Base-by-base conservation (phyloP, 1,140 invertebrate species). In the Oryzaephilus surinamensis region DNA sequence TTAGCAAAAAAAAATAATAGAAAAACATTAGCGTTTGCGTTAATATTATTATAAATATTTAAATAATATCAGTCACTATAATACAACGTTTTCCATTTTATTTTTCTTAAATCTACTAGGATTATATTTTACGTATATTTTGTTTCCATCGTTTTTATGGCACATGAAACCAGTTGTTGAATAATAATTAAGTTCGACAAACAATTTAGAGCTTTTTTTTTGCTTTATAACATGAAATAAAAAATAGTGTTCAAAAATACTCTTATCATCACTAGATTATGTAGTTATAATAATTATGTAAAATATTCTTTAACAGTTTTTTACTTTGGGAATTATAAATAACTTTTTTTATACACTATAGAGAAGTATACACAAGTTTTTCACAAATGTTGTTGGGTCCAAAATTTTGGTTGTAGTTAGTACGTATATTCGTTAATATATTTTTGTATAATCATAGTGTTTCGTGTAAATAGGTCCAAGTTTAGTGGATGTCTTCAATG, bases 311-410 rank as follows among this genome's bases (percentile, higher is more conserved):
- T 30, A 40, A 43, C 35, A 43, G 46, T 44, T 46, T 24, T 28
- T 48, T 50, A 46, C 43, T 49, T 46, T 52, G 43, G 45, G n/a
- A n/a, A 48, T 52, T 47, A 50, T 50, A 51, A 42, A 51, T 44
- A 42, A 27, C 20, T 31, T 37, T 45, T n/a, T n/a, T n/a, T n/a
- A n/a, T 54, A 60, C 54, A 54, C 48, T 52, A 54, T 48, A 52
- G 43, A 54, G 48, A 43, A 59, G 54, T 59, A 58, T 60, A 58
- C 57, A 59, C 54, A 57, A 30, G 35, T 35, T n/a, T n/a, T n/a
- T n/a, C 32, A 35, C 32, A 26, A n/a, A n/a, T n/a, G n/a, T n/a
- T 42, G 27, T 36, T 39, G 43, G 36, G 44, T 55, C 47, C 46
- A 51, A 23, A n/a, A n/a, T n/a, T 49, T 52, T 49, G 52, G 52